Evolutionary conservation across 2,888 invertebrate species (phyloP).

Genomic region (Deroplatys truncata): DNA sequence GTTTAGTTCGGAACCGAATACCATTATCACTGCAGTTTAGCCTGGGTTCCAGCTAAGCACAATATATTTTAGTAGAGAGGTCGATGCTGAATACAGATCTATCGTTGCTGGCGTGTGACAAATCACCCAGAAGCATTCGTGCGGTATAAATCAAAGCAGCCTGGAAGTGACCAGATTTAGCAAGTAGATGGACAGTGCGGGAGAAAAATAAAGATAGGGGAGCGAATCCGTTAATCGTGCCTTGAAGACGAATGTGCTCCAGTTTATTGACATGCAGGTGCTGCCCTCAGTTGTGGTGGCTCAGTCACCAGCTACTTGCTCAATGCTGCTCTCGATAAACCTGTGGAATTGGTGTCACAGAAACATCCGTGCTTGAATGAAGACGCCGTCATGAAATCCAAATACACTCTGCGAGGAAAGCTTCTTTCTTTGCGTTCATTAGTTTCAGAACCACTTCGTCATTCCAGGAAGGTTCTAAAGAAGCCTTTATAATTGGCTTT

Average conservation of each 20-base stretch:
- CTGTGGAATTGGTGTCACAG: background rate
- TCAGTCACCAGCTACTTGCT: background rate
- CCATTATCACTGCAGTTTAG: background rate
- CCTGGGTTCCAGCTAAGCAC: background rate
- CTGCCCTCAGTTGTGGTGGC: background rate
- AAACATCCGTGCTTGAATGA: background rate
- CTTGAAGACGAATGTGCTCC: background rate
- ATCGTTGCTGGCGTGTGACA: background rate
- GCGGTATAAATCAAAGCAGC: background rate
- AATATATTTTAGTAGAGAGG: background rate
- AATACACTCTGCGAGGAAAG: too few relatives aligned
- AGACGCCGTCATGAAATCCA: too few relatives aligned
- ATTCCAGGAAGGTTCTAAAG: too few relatives aligned
- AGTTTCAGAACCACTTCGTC: too few relatives aligned
- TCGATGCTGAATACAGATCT: background rate
- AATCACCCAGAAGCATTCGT: background rate
- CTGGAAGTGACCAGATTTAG: background rate
- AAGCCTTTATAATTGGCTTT: too few relatives aligned
- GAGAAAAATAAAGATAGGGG: background rate
- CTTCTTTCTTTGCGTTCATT: too few relatives aligned
- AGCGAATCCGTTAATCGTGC: background rate
- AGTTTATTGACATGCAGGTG: background rate
- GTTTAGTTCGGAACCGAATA: background rate
- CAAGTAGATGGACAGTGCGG: background rate
- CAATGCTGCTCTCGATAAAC: background rate